Evolutionary conservation across 37 sponge, comb jelly and placozoan species (phyloP), one percentile per base, ranked within the genome.

Genomic region (Halisarca cf. caerulea): DNA sequence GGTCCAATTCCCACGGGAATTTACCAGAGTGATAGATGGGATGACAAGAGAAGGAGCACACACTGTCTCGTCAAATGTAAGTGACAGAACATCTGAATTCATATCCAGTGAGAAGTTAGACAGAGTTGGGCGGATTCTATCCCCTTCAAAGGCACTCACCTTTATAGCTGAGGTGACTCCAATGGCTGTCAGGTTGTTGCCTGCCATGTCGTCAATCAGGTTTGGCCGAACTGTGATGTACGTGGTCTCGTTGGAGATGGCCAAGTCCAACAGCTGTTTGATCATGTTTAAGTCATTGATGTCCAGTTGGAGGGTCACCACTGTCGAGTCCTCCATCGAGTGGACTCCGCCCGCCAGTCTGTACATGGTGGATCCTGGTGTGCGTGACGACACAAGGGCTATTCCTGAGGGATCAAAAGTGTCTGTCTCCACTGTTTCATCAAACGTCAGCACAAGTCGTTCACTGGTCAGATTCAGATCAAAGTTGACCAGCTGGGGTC

Each of bases 11-110:
- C 40, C 72, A 1, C 36, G 11, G 45, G n/a, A 58, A 80, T 86
- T 58, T 23, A 75, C 83, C 27, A 96, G 75, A 3, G 88, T 60
- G 23, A 96, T 84, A 18, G 40, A 77, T 23, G 94, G 89, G 30
- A 92, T 66, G 30, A 88, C 72, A 54, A 95, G 68, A 8, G 86
- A 72, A 18, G 89, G 82, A 33, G 86, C 79, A 25, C 66, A 27
- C 20, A 96, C 89, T 0, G 97, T 96, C 69, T 96, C 97, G 47
- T 78, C 87, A 84, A 96, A 96, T 0, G 97, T 96, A 27, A 96
- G 82, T 27, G 66, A 66, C 15, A 96, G 83, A 0, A 44, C 43
- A 73, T 96, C 92, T 9, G 84, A 32, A 41, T 90, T 90, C 84
- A 96, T 60, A 54, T 96, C 86, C 0, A 96, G 71, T 53, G 86